Percentiles rank a stretch among this genome's conserved stretches.
Conservation (phyloP, 1,140 invertebrate genomes). For the Microplitis mediator region DNA sequence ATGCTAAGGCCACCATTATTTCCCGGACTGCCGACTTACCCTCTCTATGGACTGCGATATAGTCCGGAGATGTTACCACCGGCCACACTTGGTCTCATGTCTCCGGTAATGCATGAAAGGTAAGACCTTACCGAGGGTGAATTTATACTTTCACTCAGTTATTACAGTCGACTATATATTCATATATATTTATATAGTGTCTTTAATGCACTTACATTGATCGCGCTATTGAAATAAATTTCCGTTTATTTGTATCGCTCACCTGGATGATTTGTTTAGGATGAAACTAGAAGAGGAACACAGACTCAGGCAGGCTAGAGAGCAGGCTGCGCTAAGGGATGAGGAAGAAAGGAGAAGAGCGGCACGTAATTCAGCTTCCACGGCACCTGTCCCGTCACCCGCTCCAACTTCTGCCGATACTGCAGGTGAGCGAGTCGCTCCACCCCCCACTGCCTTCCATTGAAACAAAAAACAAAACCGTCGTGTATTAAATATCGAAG, state of each 20-base stretch:
- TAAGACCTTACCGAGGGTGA: slow-evolving; percentile 38
- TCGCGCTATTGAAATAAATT: too few relatives aligned
- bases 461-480: slow-evolving; percentile 44
- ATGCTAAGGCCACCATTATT: slow-evolving; percentile 71
- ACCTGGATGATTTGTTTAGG: slow-evolving; percentile 42
- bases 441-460: slow-evolving; percentile 61
- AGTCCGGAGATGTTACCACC: slow-evolving; percentile 63
- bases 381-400: slow-evolving; percentile 55
- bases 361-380: slow-evolving; percentile 61
- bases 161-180: neutral
- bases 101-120: slow-evolving; percentile 68
- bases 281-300: slow-evolving; percentile 73
- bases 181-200: too few relatives aligned
- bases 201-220: too few relatives aligned
- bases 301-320: slow-evolving; percentile 63
- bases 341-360: slow-evolving; percentile 65
- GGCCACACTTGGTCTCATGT: slow-evolving; percentile 61
- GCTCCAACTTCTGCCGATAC: slow-evolving; percentile 57
- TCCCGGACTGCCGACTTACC: slow-evolving; percentile 63
- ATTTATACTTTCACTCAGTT: neutral
- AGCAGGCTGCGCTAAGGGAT: slow-evolving; percentile 60
- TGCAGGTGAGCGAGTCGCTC: slow-evolving; percentile 62
- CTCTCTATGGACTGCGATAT: slow-evolving; percentile 64
- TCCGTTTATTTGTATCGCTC: too few relatives aligned
- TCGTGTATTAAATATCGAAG: slow-evolving; percentile 31